Evolutionary conservation across 2,797 vertebrate species (phyloP), one percentile per base, ranked within the genome.

Genomic region (Brachymystax lenok): DNA sequence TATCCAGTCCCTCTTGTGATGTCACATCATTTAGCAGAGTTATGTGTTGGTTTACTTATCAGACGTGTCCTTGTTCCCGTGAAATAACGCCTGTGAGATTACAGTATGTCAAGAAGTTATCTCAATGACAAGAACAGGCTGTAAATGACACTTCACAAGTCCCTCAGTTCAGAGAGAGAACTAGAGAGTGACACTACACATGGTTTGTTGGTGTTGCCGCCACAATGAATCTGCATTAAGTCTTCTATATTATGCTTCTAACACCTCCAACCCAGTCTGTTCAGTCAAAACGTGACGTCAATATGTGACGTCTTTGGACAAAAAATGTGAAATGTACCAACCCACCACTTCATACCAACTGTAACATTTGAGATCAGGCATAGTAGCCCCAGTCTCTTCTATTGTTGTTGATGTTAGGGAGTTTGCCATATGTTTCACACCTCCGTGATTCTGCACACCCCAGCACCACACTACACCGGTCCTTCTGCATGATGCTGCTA

Each of bases 401-500:
- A 2, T 59, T n/a, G 54, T 19, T 59, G n/a, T 19, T 19, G n/a
- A 19, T n/a, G 54, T 10, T 14, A 61, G 66, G 7, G 19, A 33
- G 74, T 59, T 6, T 7, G 1, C 14, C 54, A 17, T n/a, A n/a
- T 7, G 54, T 8, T 76, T 77, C 71, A 64, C 74, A 74, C 79
- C 85, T 46, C 21, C 75, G 77, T 75, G 80, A 74, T 74, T 68
- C 66, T 73, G 54, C 27, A 73, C 40, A n/a, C 71, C 79, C 30
- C 56, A 81, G 79, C 69, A 50, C 82, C 77, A 81, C 71, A 81
- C 75, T 74, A 75, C 67, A n/a, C 69, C 68, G 54, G 71, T 46
- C 10, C 77, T 69, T 76, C 79, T 59, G n/a, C 56, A 59, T 19
- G 0, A 59, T 59, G 54, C 54, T n/a, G 1, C 54, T n/a, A 6